Evolutionary conservation across 2,113 vertebrate genomes (phyloP).

Genomic region (Malurus melanocephalus): DNA sequence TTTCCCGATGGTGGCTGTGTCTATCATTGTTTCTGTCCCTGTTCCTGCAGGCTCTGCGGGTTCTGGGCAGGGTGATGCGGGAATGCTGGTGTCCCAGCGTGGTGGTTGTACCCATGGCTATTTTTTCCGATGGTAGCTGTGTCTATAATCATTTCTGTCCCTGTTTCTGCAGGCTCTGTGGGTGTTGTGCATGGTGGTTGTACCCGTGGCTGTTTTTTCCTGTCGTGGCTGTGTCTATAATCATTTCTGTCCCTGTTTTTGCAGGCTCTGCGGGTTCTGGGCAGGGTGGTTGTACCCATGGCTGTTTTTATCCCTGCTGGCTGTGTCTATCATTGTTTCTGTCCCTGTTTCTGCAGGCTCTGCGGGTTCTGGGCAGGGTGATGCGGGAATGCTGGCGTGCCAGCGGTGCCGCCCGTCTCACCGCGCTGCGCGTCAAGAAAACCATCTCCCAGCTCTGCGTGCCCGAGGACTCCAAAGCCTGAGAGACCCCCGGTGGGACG

Average conservation of each 20-base stretch:
- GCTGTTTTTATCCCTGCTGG: not conserved
- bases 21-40: no score
- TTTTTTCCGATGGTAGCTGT: not conserved
- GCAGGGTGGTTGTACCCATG: not conserved
- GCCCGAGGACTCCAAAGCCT: slow-evolving; percentile 77
- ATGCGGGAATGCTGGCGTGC: slow-evolving; percentile 95
- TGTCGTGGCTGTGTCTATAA: no score
- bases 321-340: not conserved
- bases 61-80: no score
- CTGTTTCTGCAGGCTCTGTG: slow-evolving; percentile 80
- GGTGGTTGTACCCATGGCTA: not conserved
- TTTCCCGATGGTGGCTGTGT: no score
- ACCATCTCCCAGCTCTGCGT: slow-evolving; percentile 85
- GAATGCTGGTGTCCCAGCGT: no score
- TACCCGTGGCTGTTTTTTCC: no score
- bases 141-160: no score
- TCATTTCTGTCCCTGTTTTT: no score
- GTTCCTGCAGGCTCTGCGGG: no score
- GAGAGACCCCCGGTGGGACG: not conserved
- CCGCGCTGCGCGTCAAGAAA: slow-evolving; percentile 94
- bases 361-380: slow-evolving; percentile 90
- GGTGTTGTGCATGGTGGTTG: slow-evolving; percentile 70
- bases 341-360: slow-evolving; percentile 71
- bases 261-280: no score
- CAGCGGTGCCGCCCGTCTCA: slow-evolving; percentile 88